Evolutionary conservation across 2,888 invertebrate species (phyloP), one percentile per base, ranked within the genome.

Genomic region (Leptinotarsa haldemani): DNA sequence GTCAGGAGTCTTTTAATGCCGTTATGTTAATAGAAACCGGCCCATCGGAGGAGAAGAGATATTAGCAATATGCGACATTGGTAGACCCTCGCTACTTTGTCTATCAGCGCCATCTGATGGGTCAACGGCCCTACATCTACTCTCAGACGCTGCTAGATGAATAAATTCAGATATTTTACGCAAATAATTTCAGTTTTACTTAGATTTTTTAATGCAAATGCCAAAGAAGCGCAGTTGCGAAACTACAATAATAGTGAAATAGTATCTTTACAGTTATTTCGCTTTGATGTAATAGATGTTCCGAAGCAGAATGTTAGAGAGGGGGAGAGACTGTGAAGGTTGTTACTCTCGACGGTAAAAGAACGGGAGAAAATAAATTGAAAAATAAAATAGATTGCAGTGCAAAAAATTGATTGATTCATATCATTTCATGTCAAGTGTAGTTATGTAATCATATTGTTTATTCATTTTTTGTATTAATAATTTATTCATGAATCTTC

Each of bases 101-200:
- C 83, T 84, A 84, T 85, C 84, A 84, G 82, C 83, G 84, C 84
- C 84, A 85, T 84, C 85, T 84, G 77, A 73, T 77, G 82, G 84
- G 83, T 84, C 83, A 83, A 85, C 77, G 82, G 69, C 79, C 83
- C 73, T 76, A 73, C 74, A 52, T 71, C 47, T 46, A 66, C 18
- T 65, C 25, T 16, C 66, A 65, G 61, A 65, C 67, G 56, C 25
- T 40, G 61, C 12, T n/a, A 50, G 63, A 40, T 30, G 69, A 65
- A 70, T 67, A 50, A 58, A 63, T 61, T 65, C 67, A 47, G 22
- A 52, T 68, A 53, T 69, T 69, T 71, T 74, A 74, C 67, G 63
- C 67, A 61, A 70, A 61, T 61, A 30, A 61, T 61, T 61, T 61
- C 40, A 61, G 16, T 61, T 61, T 61, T 40, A 61, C 40, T 61